Evolutionary conservation across 2,888 invertebrate species (phyloP).

Genomic region (Eutolmus rufibarbis): DNA sequence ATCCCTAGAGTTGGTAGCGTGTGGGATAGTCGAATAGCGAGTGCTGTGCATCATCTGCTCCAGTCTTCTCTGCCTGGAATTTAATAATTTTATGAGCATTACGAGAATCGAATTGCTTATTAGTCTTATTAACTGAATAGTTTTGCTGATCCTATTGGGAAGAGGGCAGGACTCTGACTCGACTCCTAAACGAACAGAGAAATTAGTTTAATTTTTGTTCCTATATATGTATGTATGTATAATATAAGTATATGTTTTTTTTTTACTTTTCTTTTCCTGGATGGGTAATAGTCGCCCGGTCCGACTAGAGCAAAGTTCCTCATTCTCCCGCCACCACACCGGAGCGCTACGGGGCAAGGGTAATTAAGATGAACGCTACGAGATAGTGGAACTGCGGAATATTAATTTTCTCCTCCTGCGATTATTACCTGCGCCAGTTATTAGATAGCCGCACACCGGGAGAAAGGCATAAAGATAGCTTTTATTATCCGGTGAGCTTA

Average conservation of each 20-base stretch:
- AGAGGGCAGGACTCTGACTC: not conserved
- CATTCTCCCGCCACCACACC: not conserved
- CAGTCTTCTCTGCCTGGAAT: not conserved
- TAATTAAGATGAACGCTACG: conserved; percentile 29
- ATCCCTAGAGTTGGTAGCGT: not conserved
- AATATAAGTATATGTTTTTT: too few species aligned
- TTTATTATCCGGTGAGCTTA: conserved; percentile 32
- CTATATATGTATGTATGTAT: not conserved
- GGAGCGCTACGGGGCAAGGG: not conserved
- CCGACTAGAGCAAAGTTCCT: not conserved
- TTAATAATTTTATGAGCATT: conserved; percentile 34
- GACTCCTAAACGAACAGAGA: not conserved
- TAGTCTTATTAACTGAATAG: conserved; percentile 25
- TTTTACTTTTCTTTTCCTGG: not conserved
- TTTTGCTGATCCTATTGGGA: conserved; percentile 15
- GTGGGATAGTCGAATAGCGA: not conserved
- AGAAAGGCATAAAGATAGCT: conserved; percentile 2
- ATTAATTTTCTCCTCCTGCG: conserved; percentile 16
- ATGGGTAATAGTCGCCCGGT: not conserved
- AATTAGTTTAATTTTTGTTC: not conserved
- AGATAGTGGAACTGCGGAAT: conserved; percentile 29
- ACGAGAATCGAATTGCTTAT: conserved; percentile 34
- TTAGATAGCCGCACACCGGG: not conserved
- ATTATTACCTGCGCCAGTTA: conserved; percentile 25
- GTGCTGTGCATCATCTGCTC: not conserved